Conservation (phyloP, 2,888 invertebrate genomes). For the Netelia fuscicornis region DNA sequence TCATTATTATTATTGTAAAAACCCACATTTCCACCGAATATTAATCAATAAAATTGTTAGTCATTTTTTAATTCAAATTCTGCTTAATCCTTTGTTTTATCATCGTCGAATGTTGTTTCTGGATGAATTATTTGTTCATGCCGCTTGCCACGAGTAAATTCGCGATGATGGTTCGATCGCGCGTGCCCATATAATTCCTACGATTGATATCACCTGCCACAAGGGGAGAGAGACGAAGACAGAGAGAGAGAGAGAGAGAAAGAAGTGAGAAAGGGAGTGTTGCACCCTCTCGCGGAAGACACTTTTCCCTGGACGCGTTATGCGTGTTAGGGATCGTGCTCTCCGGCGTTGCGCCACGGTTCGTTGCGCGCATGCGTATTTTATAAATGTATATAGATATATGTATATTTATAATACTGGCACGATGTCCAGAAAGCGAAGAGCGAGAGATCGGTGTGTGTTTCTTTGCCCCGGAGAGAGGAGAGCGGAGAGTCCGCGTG, state of each 20-base stretch:
- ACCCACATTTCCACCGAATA: too few species aligned
- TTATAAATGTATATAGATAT: neutral
- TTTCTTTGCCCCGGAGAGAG: conserved; percentile 73
- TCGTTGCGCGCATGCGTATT: conserved; percentile 52
- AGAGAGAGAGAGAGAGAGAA: neutral
- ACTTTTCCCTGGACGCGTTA: conserved; percentile 73
- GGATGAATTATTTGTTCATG: conserved; percentile 26
- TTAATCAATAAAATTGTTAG: neutral
- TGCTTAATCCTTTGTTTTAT: neutral
- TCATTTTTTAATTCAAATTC: neutral
- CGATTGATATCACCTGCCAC: conserved; percentile 83
- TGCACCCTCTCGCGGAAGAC: conserved; percentile 76
- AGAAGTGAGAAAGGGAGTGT: conserved; percentile 2
- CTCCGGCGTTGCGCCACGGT: conserved; percentile 51
- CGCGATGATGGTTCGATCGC: conserved; percentile 48
- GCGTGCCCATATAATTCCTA: conserved; percentile 77
- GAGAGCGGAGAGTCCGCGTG: neutral
- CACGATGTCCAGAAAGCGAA: conserved; percentile 42
- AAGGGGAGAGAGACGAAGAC: conserved; percentile 49
- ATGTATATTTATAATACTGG: conserved; percentile 6
- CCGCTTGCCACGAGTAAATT: neutral
- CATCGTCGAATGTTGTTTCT: neutral
- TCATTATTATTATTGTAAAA: neutral
- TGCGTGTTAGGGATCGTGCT: conserved; percentile 4
- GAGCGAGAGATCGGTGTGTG: conserved; percentile 70